Evolutionary conservation across 2,113 vertebrate genomes (phyloP).

Genomic region (Gila orcuttii): DNA sequence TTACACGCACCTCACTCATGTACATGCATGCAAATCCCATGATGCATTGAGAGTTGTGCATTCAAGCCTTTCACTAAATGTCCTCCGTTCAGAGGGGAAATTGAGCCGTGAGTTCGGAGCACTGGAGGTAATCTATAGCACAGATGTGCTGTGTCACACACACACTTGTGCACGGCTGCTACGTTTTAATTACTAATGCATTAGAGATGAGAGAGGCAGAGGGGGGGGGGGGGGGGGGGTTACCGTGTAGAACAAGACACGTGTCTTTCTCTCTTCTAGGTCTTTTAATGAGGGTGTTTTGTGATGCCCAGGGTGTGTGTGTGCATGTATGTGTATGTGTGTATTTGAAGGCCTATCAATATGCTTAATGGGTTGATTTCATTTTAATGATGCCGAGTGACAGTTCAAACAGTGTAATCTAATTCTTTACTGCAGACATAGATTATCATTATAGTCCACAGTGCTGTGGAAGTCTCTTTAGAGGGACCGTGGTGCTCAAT

Average conservation of each 20-base stretch:
- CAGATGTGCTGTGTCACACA: constrained; percentile 74
- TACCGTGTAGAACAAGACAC: constrained; percentile 52
- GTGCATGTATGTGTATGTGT: constrained; percentile 27
- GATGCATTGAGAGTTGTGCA: neutral
- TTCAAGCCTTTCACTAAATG: constrained; percentile 3
- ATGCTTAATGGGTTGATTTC: constrained; percentile 39
- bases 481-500: constrained; percentile 11
- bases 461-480: constrained; percentile 25
- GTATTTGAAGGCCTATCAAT: constrained; percentile 10
- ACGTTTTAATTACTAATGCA: constrained; percentile 78
- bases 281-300: constrained; percentile 45
- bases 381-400: constrained; percentile 32
- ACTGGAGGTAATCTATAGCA: constrained; percentile 65
- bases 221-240: constrained; percentile 67
- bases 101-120: constrained; percentile 7
- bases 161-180: constrained; percentile 58
- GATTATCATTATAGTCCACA: constrained; percentile 35
- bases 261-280: constrained; percentile 2
- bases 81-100: constrained; percentile 7
- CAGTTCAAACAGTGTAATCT: constrained; percentile 30
- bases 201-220: constrained; percentile 70
- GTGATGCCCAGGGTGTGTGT: neutral
- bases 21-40: neutral
- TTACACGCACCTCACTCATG: neutral
- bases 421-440: constrained; percentile 33